Conservation (phyloP, 2,888 invertebrate genomes). For the Himalopsyche kuldschensis region DNA sequence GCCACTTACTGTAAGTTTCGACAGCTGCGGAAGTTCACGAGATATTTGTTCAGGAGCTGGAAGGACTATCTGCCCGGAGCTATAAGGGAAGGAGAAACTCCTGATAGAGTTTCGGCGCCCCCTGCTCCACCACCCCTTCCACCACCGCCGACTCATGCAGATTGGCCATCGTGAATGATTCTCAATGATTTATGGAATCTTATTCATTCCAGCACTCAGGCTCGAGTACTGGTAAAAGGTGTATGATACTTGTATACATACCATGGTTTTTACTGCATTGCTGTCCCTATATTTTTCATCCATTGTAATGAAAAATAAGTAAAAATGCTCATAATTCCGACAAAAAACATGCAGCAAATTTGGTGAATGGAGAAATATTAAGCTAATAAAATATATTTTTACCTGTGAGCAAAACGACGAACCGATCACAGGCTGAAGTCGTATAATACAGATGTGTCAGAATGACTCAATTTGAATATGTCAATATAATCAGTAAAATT, state of each 20-base stretch:
- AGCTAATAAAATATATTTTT: too few relatives aligned
- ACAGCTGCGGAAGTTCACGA: constrained; percentile 86
- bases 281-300: neutral
- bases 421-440: too few relatives aligned
- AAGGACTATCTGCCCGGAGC: constrained; percentile 84
- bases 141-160: constrained; percentile 11
- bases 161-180: constrained; percentile 13
- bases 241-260: neutral
- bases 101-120: neutral
- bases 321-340: neutral
- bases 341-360: neutral
- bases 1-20: constrained; percentile 93
- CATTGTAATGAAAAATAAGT: neutral
- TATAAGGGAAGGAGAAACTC: constrained; percentile 19
- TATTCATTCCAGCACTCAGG: neutral
- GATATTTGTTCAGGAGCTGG: constrained; percentile 90
- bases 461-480: too few relatives aligned
- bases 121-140: constrained; percentile 6
- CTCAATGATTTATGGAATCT: neutral
- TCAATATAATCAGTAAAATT: too few relatives aligned
- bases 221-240: neutral
- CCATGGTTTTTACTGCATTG: neutral
- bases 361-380: too few relatives aligned
- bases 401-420: too few relatives aligned
- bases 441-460: too few relatives aligned